Evolutionary conservation across 1,140 invertebrate genomes (phyloP).

Genomic region (Drosophila pseudoobscura): DNA sequence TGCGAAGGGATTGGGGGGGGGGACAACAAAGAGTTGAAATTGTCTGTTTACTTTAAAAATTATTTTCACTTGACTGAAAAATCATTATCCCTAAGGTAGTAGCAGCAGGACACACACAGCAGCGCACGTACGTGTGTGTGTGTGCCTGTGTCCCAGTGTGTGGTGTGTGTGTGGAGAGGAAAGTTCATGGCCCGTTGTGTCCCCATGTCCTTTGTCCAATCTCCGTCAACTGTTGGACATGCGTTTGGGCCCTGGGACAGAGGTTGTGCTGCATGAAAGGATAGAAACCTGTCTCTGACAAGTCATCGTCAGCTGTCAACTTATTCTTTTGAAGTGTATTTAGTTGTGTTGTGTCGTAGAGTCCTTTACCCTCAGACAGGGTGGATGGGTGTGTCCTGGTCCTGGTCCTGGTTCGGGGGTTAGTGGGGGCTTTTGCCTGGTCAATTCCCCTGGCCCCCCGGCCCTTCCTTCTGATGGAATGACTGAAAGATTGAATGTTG

Average conservation of each 20-base stretch:
- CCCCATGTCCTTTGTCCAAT: conserved; percentile 43
- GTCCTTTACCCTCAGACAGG: conserved; percentile 34
- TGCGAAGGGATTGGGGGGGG: background rate
- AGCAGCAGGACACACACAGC: too few relatives aligned
- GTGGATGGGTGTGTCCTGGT: background rate
- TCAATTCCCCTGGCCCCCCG: conserved; percentile 31
- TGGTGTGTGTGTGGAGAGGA: conserved; percentile 30
- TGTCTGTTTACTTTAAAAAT: conserved; percentile 79
- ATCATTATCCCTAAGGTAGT: conserved; percentile 81
- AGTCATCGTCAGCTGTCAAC: conserved; percentile 83
- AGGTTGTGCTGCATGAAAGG: conserved; percentile 61
- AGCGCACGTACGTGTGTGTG: conserved; percentile 5
- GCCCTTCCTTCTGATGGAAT: conserved; percentile 38
- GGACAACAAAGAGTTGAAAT: conserved; percentile 60
- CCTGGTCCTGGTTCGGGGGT: background rate
- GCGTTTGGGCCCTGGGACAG: conserved; percentile 16
- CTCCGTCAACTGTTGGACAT: conserved; percentile 66
- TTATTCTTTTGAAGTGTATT: conserved; percentile 83
- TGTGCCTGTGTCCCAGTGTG: too few relatives aligned
- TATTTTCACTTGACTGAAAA: conserved; percentile 82
- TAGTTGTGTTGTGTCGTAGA: conserved; percentile 61
- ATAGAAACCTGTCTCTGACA: conserved; percentile 82
- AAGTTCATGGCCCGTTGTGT: conserved; percentile 55
- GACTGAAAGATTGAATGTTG: conserved; percentile 74
- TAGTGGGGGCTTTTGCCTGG: conserved; percentile 33